Evolutionary conservation across 2,888 invertebrate species (phyloP).

Genomic region (Dendrolimus houi): DNA sequence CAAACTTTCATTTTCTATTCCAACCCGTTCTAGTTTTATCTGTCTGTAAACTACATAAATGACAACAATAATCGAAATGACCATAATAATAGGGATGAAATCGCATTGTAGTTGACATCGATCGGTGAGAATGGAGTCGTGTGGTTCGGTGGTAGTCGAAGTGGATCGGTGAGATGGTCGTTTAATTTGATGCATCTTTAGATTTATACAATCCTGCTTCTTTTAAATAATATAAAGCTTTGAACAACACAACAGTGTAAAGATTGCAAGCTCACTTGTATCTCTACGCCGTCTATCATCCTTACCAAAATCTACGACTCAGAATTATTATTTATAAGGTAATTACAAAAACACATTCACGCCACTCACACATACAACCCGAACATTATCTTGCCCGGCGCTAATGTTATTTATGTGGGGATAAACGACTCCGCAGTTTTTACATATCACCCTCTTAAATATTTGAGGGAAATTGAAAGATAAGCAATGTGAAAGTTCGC

Average conservation of each 20-base stretch:
- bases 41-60: no score
- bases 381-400: slow-evolving; percentile 53
- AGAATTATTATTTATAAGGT: slow-evolving; percentile 75
- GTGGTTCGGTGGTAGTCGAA: no score
- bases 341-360: slow-evolving; percentile 72
- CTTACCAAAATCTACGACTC: slow-evolving; percentile 62
- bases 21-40: no score
- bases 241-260: slow-evolving; percentile 9
- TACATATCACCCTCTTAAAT: slow-evolving; percentile 61
- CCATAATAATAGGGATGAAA: no score
- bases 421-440: slow-evolving; percentile 66
- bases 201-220: no score
- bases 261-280: slow-evolving; percentile 4
- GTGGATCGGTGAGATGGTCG: no score
- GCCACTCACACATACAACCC: slow-evolving; percentile 56
- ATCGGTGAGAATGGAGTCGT: no score
- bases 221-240: no score
- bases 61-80: no score
- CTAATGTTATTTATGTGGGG: slow-evolving; percentile 71
- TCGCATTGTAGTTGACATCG: no score
- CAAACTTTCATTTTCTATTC: no score
- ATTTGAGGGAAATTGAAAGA: slow-evolving; percentile 58
- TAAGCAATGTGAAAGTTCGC: slow-evolving; percentile 15
- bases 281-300: slow-evolving; percentile 45
- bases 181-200: no score